These are phyloP conservation scores for Ormyrus nitidulus DNA, from an alignment of 2,888 invertebrate genomes.

Conservation along the genomic window DNA sequence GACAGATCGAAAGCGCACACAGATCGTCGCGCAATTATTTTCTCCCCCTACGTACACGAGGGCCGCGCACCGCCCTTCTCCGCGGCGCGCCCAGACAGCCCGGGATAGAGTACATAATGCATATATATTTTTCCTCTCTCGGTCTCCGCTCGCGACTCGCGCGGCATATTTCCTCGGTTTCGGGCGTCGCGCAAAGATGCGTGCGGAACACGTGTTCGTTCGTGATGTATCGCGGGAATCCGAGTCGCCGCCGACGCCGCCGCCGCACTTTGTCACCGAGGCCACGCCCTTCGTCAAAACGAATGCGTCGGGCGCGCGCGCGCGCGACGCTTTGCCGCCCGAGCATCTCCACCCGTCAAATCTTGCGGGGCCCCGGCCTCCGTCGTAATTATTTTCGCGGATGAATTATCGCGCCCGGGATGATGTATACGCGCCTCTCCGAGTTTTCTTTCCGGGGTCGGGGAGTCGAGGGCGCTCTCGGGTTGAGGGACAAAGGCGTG, in stretches of 20 bases:
- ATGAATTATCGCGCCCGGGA: conserved; percentile 29
- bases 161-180: conserved; percentile 28
- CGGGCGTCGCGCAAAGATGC: neutral
- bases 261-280: conserved; percentile 65
- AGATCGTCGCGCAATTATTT: too few species aligned
- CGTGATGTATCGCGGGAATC: conserved; percentile 62
- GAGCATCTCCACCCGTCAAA: conserved; percentile 39
- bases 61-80: too few species aligned
- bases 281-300: conserved; percentile 63
- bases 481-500: too few species aligned
- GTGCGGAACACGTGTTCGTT: conserved; percentile 65
- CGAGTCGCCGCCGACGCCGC: conserved; percentile 22
- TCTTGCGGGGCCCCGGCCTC: conserved; percentile 4
- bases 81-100: too few species aligned
- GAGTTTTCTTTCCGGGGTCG: conserved; percentile 13
- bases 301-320: conserved; percentile 5
- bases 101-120: neutral
- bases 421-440: neutral
- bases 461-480: too few species aligned
- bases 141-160: neutral
- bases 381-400: conserved; percentile 33
- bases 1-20: too few species aligned
- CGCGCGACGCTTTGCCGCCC: neutral
- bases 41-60: too few species aligned
- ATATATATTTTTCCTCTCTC: conserved; percentile 14